Evolutionary conservation across 2,888 invertebrate species (phyloP).

Genomic region (Mimas tiliae): DNA sequence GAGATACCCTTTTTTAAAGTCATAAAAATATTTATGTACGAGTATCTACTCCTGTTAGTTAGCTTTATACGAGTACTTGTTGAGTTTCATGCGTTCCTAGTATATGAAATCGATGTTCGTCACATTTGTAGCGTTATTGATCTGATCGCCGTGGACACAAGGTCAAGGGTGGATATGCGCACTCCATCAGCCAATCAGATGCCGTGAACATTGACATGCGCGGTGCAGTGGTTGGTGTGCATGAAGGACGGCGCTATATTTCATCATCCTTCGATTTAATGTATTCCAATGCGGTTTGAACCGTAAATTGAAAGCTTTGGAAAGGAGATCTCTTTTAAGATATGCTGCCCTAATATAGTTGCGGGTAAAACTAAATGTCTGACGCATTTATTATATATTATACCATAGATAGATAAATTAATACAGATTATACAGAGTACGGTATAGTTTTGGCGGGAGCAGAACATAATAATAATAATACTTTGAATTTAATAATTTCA

Average conservation of each 20-base stretch:
- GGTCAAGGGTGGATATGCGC: background rate
- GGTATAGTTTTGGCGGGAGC: background rate
- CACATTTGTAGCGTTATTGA: background rate
- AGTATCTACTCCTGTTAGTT: no score
- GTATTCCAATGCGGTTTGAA: background rate
- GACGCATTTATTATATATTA: constrained; percentile 4
- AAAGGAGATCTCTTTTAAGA: constrained; percentile 1
- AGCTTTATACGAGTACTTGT: no score
- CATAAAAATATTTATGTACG: no score
- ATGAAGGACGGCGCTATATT: background rate
- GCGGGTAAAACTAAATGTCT: constrained; percentile 32
- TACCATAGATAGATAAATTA: no score
- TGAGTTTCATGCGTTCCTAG: background rate
- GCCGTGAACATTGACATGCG: constrained; percentile 4
- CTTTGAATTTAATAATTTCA: no score
- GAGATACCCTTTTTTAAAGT: no score
- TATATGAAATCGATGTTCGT: background rate
- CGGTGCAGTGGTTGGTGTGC: background rate
- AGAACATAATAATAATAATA: no score
- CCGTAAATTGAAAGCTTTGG: background rate
- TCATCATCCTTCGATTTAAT: background rate
- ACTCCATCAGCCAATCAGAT: background rate
- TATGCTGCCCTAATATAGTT: constrained; percentile 39
- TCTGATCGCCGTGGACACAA: background rate
- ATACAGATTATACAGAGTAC: no score